Percentiles rank a stretch among this genome's conserved stretches.
phyloP scores from a whole-genome alignment of 2,113 vertebrate genomes.

The Mionectes macconnelli region DNA sequence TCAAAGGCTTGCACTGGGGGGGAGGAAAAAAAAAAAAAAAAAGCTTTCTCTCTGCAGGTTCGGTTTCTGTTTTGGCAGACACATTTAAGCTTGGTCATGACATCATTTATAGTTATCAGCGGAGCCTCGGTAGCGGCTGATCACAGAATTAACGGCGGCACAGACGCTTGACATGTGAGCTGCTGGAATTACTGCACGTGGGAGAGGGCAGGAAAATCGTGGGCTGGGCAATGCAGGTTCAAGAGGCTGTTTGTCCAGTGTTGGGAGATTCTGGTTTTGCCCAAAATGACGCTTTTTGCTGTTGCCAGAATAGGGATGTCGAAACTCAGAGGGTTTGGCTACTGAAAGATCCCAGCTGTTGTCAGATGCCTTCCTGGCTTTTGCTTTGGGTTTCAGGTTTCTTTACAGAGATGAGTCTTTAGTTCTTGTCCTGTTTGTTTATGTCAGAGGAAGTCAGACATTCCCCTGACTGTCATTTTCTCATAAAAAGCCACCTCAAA shows the following conservation, averaged over 20 bases:
- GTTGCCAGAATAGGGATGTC: not conserved
- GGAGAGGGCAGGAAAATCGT: not conserved
- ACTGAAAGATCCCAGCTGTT: not conserved
- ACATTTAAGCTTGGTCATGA: not conserved
- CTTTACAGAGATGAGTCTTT: not conserved
- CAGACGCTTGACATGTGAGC: not conserved
- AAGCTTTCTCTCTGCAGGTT: slow-evolving; percentile 56
- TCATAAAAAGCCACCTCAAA: slow-evolving; percentile 18
- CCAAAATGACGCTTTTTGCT: not conserved
- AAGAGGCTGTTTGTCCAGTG: not conserved
- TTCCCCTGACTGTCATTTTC: not conserved
- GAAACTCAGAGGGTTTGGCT: not conserved
- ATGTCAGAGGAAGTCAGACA: not conserved
- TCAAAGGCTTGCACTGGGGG: slow-evolving; percentile 57
- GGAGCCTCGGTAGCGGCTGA: not conserved
- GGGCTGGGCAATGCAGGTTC: not conserved
- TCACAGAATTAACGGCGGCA: not conserved
- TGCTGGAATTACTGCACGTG: accelerated
- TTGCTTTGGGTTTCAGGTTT: not conserved
- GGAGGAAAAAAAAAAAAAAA: not conserved
- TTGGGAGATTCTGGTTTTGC: not conserved
- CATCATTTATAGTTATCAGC: not conserved
- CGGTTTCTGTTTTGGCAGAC: slow-evolving; percentile 30
- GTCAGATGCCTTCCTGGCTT: not conserved
- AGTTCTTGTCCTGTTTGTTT: not conserved